Evolutionary conservation across 2,888 invertebrate genomes (phyloP).

Genomic region (Hymenopus coronatus): DNA sequence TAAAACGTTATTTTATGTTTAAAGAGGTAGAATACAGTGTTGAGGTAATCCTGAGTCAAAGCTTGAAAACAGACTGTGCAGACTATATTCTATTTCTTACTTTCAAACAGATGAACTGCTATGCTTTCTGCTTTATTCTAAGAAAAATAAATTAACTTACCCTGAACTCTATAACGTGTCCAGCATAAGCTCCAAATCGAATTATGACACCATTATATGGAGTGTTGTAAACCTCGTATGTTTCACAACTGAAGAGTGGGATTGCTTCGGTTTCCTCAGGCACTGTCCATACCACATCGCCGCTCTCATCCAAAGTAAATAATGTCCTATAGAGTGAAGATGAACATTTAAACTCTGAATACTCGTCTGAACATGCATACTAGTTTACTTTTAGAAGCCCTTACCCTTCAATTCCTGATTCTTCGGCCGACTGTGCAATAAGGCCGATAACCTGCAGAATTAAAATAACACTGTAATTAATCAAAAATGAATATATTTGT

Average conservation of each 20-base stretch:
- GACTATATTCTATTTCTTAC: background rate
- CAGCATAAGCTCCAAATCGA: slow-evolving; percentile 61
- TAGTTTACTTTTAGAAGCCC: slow-evolving; percentile 24
- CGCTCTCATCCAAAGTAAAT: slow-evolving; percentile 58
- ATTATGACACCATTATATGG: slow-evolving; percentile 48
- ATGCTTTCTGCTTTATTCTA: background rate
- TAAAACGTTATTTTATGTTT: too few relatives aligned
- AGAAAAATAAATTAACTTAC: slow-evolving; percentile 38
- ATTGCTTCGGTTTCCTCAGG: slow-evolving; percentile 54
- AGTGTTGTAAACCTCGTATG: slow-evolving; percentile 56
- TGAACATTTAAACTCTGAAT: background rate
- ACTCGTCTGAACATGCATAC: background rate
- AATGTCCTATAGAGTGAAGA: slow-evolving; percentile 42
- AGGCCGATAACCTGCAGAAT: slow-evolving; percentile 50
- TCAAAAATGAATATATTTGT: background rate
- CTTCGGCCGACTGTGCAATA: slow-evolving; percentile 49
- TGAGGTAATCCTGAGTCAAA: too few relatives aligned
- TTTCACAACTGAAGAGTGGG: slow-evolving; percentile 65
- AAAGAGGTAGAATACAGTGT: too few relatives aligned
- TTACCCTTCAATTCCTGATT: slow-evolving; percentile 54
- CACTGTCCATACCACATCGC: slow-evolving; percentile 63
- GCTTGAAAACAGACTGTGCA: too few relatives aligned
- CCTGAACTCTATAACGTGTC: slow-evolving; percentile 63
- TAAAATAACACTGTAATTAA: slow-evolving; percentile 12
- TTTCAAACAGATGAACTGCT: background rate